Evolutionary conservation across 2,113 vertebrate species (phyloP), one percentile per base, ranked within the genome.

Genomic region (Oceanodroma tethys): DNA sequence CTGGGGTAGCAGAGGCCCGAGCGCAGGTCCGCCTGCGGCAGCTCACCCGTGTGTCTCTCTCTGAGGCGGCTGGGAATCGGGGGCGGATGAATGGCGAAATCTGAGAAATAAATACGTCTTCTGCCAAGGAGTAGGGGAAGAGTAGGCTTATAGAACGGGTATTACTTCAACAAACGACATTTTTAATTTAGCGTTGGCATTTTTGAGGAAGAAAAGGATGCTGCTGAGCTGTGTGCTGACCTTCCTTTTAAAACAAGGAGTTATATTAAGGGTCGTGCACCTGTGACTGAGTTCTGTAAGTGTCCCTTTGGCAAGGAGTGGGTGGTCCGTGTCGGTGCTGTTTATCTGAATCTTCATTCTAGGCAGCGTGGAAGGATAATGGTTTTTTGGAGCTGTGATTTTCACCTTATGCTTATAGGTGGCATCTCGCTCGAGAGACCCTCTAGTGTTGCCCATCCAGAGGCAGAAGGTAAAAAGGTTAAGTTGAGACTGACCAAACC

Each of bases 161-260:
- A 0, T 32, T 21, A 6, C 42, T 21, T 30, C 18, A 23, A 1
- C 30, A n/a, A 2, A 1, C 13, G 2, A 2, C 7, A 8, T 30
- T 5, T 14, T 36, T 6, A 6, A 1, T 21, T 15, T 5, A 3
- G 16, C 0, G 9, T 3, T 23, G 2, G 53, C 1, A 0, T 15
- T 50, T 52, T 14, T 14, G 27, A 11, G 56, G 38, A 18, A 10
- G 47, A 21, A 6, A 7, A 1, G 36, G 56, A 3, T 1, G 42
- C 62, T 36, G 81, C 14, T n/a, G 73, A 16, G 53, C 12, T 19
- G 36, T 1, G 25, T 21, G 42, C 38, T 47, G 72, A 5, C 11
- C 2, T 6, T 30, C 29, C 22, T 45, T 26, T 34, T 13, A 10
- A 10, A 52, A 16, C 50, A 11, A 2, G 1, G 21, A 17, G 30